These are phyloP conservation scores for Myotis davidii DNA, from an alignment of 2,113 vertebrate species.

Conservation along the genomic window DNA sequence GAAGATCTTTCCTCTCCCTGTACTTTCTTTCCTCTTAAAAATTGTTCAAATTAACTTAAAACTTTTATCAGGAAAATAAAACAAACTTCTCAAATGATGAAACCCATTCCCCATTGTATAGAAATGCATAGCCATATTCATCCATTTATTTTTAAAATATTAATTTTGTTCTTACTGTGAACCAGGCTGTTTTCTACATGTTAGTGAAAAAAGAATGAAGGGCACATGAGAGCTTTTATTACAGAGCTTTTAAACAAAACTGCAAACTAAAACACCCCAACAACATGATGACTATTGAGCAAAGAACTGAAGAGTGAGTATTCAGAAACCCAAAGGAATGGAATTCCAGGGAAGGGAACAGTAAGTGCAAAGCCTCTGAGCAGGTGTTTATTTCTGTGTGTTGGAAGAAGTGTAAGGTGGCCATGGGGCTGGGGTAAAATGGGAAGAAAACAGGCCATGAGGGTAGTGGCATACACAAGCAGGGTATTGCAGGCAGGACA, in stretches of 20 bases:
- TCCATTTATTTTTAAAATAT: not conserved
- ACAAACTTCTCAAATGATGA: not conserved
- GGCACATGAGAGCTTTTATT: not conserved
- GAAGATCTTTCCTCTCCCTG: not conserved
- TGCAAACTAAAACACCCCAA: not conserved
- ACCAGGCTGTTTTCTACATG: not conserved
- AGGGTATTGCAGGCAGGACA: not conserved
- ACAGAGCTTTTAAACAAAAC: not conserved
- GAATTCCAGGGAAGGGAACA: rapidly evolving
- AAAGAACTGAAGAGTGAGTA: not conserved
- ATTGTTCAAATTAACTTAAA: not conserved
- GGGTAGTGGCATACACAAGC: not conserved
- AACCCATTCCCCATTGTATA: not conserved
- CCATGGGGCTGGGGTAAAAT: not conserved
- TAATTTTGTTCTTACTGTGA: not conserved
- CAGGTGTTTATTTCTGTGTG: not conserved
- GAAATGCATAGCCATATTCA: not conserved
- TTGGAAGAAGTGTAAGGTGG: not conserved
- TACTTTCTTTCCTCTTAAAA: not conserved
- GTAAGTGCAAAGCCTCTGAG: not conserved
- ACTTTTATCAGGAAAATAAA: not conserved
- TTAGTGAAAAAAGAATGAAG: not conserved
- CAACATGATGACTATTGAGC: not conserved
- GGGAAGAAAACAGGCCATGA: not conserved
- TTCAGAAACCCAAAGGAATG: not conserved